Evolutionary conservation across 2,888 invertebrate genomes (phyloP).

Genomic region (Apamea epomidion): DNA sequence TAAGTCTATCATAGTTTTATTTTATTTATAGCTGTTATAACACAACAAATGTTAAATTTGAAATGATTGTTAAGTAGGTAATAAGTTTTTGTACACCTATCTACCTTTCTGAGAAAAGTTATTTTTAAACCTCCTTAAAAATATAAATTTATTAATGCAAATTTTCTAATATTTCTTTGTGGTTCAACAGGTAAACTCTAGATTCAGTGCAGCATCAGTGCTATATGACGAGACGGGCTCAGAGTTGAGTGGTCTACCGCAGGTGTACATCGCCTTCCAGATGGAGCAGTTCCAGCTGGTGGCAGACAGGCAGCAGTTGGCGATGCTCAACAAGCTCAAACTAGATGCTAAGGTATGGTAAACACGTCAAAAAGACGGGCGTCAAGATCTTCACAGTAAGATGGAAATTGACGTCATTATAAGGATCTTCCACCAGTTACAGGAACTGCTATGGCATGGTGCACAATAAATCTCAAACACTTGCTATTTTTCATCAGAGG

Average conservation of each 20-base stretch:
- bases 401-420: not conserved
- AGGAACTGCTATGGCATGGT: not conserved
- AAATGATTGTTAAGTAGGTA: no score
- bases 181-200: slow-evolving; percentile 87
- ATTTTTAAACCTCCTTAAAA: no score
- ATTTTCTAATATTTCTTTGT: not conserved
- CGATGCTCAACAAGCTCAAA: slow-evolving; percentile 86
- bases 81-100: no score
- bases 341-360: slow-evolving; percentile 91
- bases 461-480: not conserved
- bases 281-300: slow-evolving; percentile 92
- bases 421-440: not conserved
- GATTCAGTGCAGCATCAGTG: slow-evolving; percentile 89
- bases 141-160: no score
- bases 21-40: no score
- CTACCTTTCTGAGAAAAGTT: no score
- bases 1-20: slow-evolving; percentile 74
- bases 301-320: slow-evolving; percentile 89
- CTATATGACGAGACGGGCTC: slow-evolving; percentile 69
- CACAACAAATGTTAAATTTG: no score
- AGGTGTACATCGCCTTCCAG: slow-evolving; percentile 92
- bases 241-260: slow-evolving; percentile 83
- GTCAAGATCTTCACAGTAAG: not conserved
- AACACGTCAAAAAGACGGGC: not conserved
- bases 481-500: no score